Base-by-base conservation (phyloP, 2,888 invertebrate species). In the Brachyptera putata region DNA sequence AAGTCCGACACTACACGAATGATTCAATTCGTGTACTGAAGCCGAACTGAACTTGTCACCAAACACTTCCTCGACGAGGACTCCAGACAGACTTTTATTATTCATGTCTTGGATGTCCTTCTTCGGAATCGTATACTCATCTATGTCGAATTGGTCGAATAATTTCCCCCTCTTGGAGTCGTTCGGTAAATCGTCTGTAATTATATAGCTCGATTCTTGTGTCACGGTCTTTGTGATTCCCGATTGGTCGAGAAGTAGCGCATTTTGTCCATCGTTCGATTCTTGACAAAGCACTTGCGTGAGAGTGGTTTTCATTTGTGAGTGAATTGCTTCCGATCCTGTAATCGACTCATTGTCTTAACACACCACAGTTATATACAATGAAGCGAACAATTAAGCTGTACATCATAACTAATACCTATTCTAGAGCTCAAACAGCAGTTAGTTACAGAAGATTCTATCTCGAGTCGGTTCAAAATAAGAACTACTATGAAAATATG, bases 291-390 rank as follows among this genome's bases (percentile, higher is more conserved):
- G 80, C 62, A 82, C 78, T 62, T 81, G 78, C 49, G 80, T 81
- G 57, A 83, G 78, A 56, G 79, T 81, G 79, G 83, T 81, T 80
- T 81, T 83, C 78, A 83, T 83, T 74, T 84, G 79, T 67, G 81
- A 80, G 74, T 80, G 84, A 68, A 80, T 80, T 79, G 84, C 84
- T 66, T 83, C 83, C 67, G 84, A 82, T 82, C 84, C 84, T 84
- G 78, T 64, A 76, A 77, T 53, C 34, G 22, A 36, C 53, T 46
- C 46, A 46, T 21, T 46, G 46, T n/a, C 46, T 46, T 46, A 50
- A 36, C 53, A 53, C 53, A 53, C n/a, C 18, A 39, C 16, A 46
- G 11, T 30, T 46, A n/a, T 46, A 24, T 46, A 46, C 22, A 22
- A 21, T 24, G 46, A 46, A 46, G 46, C 46, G n/a, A 46, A 46